Evolutionary conservation across 2,797 vertebrate genomes (phyloP), one percentile per base, ranked within the genome.

Genomic region (Channallabes apus): DNA sequence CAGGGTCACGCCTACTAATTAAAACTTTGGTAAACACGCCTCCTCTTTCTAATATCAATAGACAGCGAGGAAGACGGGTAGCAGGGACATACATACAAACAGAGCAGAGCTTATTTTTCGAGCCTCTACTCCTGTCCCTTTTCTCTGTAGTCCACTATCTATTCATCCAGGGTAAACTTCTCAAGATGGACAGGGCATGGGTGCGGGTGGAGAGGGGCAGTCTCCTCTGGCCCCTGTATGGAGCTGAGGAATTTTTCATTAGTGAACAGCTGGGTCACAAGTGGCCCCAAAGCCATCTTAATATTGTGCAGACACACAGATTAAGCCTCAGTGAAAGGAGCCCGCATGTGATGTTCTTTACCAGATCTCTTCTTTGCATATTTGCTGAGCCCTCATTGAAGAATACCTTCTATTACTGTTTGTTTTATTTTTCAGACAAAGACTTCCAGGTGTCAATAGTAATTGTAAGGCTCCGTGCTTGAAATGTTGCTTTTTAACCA

Each of bases 161-260:
- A 96, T 95, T 97, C 95, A 97, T 95, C 92, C 92, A 95, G 94
- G 95, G 97, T 97, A 97, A 96, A 95, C 96, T 97, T 95, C 95
- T 95, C 95, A 95, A 97, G 96, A 96, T 96, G 97, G 94, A 95
- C 95, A 94, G 90, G 94, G 95, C 92, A 91, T 91, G 93, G 92
- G 92, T 90, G 78, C 82, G 88, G 92, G 89, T 91, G 91, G 91
- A 92, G 91, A 91, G 90, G 46, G 78, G 62, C 87, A 71, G 82
- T 77, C 54, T 94, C 94, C 93, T 92, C 92, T 95, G 96, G 96
- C 96, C 97, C 95, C 94, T 93, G 94, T 94, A 94, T 95, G 90
- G 94, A 96, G 96, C 96, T 93, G 93, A 97, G 97, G 97, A 99
- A 98, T 99, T 97, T 98, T 98, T 97, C 97, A 98, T 98, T 99